phyloP scores from a whole-genome alignment of 2,888 invertebrate species.

The Melanostoma scalare region DNA sequence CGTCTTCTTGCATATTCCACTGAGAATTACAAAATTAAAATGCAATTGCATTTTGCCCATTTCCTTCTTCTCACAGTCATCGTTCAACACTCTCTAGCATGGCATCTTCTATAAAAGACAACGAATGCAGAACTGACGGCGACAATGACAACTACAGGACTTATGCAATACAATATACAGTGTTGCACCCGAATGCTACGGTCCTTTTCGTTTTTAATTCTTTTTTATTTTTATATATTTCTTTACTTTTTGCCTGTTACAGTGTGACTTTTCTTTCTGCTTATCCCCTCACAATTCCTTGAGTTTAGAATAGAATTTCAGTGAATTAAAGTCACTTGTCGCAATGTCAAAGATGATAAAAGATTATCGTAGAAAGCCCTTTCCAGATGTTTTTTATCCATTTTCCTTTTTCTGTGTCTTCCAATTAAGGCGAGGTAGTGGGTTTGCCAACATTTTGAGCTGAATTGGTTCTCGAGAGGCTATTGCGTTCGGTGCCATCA shows the following conservation, averaged over 20 bases:
- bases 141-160: constrained; percentile 57
- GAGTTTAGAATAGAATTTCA: constrained; percentile 66
- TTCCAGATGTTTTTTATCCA: constrained; percentile 68
- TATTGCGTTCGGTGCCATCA: too few species aligned
- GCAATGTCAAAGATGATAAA: constrained; percentile 75
- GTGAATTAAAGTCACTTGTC: constrained; percentile 75
- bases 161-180: constrained; percentile 42
- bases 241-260: background rate
- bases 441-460: background rate
- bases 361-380: constrained; percentile 73
- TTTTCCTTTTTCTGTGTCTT: constrained; percentile 10
- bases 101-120: background rate
- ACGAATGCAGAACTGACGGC: constrained; percentile 37
- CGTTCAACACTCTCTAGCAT: background rate
- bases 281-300: constrained; percentile 52
- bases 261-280: constrained; percentile 40
- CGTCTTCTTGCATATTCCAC: constrained; percentile 27
- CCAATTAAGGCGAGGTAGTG: background rate
- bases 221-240: constrained; percentile 1
- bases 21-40: constrained; percentile 49
- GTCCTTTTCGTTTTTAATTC: constrained; percentile 14
- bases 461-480: too few species aligned
- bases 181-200: constrained; percentile 13
- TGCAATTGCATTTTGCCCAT: constrained; percentile 51
- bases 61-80: background rate